Base-by-base conservation (phyloP, 2,797 vertebrate species). In the Setipinna tenuifilis region DNA sequence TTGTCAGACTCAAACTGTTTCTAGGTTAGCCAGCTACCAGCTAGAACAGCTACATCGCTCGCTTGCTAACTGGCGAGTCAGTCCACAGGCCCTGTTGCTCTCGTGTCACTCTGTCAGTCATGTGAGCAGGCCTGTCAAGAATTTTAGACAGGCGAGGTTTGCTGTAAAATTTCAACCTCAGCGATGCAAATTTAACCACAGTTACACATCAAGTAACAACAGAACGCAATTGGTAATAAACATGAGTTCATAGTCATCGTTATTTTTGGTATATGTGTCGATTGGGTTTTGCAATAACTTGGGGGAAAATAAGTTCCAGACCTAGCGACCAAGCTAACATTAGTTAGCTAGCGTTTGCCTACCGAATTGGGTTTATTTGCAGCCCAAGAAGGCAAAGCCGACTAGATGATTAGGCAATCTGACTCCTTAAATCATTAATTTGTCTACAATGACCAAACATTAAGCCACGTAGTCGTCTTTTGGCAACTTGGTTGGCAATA, bases 81-180 rank as follows among this genome's bases (percentile, higher is more conserved):
- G 35, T 44, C 61, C 23, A 23, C 71, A 83, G 84, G 89, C 89
- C 89, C 90, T 91, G 89, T 89, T 90, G 89, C 87, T 88, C 83
- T 82, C 61, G 84, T 81, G 81, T 83, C 81, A 59, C 82, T 84
- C 84, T 88, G 85, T 87, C 89, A 87, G 89, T 90, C 89, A 90
- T 86, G 88, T 88, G 90, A 89, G 88, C 11, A 86, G 88, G 89
- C 90, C 90, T 88, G 88, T 23, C 81, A 83, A 85, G 25, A 80
- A 83, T 65, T 83, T 44, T 44, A 78, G 71, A 44, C 71, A 19
- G 71, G 31, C 31, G 6, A 78, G 31, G 71, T 78, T 44, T 78
- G 31, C 35, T 78, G 35, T 5, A 78, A 78, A 78, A 41, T 19
- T 9, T 21, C 7, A 78, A 78, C 17, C 16, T 44, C 7, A n/a